Evolutionary conservation across 2,113 vertebrate genomes (phyloP), one percentile per base, ranked within the genome.

Genomic region (Microtus oregoni): DNA sequence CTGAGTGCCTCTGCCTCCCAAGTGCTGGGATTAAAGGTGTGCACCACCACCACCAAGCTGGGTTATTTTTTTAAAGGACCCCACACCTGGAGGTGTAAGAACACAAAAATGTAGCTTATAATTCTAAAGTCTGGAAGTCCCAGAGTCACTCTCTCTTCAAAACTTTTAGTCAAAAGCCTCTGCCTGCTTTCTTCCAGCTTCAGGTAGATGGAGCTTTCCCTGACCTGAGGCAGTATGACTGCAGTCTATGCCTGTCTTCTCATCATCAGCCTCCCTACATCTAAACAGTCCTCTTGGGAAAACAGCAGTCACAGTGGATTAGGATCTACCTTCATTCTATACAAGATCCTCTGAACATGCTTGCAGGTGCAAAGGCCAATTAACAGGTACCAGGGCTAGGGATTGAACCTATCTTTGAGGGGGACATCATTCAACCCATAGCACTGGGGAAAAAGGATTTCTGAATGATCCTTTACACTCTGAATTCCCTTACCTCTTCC

Each of bases 291-390:
- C 52, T 86, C 63, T 91, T 82, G 28, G 9, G 6, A 96, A 17
- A 38, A 78, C 14, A 89, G 9, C 1, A 83, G 28, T 92, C 17
- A 90, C 30, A 38, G 32, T 41, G 28, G 17, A 68, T 75, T 79
- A 87, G 26, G 11, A 20, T 38, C 50, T 4, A 70, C 14, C 26
- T 14, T 78, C 55, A 92, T 38, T n/a, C 19, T 77, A 26, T 86
- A 83, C 50, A 47, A 87, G 28, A 12, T 92, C 35, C 85, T 87
- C 19, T 93, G 63, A 93, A 96, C 14, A 61, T 89, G n/a, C 70
- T 50, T 73, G 73, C 47, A 93, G 67, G 26, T 50, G 3, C 75
- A 92, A 78, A 89, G 6, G 14, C 91, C 78, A 92, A 67, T 35
- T 93, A 47, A 89, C 35, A 83, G n/a, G 58, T 88, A 83, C 24